phyloP scores from a whole-genome alignment of 2,888 invertebrate genomes.

The Empis stercorea region DNA sequence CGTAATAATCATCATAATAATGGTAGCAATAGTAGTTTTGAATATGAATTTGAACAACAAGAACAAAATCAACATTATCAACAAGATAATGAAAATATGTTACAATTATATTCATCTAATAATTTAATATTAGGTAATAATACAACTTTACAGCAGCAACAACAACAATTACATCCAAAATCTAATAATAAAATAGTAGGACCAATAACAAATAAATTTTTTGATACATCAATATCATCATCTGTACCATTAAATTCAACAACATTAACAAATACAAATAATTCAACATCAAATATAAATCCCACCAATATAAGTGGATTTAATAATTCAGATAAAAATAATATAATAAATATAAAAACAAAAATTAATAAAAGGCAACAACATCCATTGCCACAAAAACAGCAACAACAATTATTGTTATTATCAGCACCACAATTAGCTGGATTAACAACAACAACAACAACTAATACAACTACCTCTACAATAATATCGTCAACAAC shows the following conservation, averaged over 20 bases:
- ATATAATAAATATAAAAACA: no score
- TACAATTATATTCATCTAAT: no score
- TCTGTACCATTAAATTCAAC: not conserved
- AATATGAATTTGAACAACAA: constrained; percentile 8
- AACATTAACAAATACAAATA: not conserved
- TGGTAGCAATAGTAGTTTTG: constrained; percentile 11
- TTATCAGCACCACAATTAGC: constrained; percentile 7
- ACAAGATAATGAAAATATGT: no score
- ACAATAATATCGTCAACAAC: constrained; percentile 12
- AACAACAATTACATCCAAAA: constrained; percentile 1
- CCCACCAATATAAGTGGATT: not conserved
- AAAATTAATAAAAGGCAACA: not conserved
- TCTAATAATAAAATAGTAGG: not conserved
- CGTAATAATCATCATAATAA: constrained; percentile 12
- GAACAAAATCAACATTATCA: constrained; percentile 9
- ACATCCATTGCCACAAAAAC: not conserved
- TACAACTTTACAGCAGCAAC: constrained; percentile 6
- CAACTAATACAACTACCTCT: constrained; percentile 2
- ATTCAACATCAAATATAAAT: not conserved
- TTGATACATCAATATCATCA: not conserved
- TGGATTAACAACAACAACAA: constrained; percentile 1
- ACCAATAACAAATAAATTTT: not conserved
- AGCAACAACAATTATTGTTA: constrained; percentile 7
- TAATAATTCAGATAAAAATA: no score
- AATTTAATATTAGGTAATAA: constrained; percentile 6